Percentiles rank a stretch among this genome's conserved stretches.
These are phyloP conservation scores for Coboldia fuscipes DNA, from an alignment of 1,140 invertebrate genomes.

Conservation along the genomic window DNA sequence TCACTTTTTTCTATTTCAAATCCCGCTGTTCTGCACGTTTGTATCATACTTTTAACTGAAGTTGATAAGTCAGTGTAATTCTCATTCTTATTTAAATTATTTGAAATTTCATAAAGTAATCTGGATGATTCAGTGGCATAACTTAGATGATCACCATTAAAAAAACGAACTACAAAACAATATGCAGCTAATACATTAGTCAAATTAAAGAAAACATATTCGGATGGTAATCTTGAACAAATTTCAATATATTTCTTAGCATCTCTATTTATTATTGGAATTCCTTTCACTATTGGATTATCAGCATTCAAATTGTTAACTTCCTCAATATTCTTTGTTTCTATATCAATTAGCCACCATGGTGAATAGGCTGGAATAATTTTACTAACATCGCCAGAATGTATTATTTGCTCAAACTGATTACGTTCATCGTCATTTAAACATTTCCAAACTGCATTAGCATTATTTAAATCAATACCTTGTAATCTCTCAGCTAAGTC, in stretches of 20 bases:
- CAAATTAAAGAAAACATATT: conserved; percentile 41
- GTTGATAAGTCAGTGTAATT: conserved; percentile 33
- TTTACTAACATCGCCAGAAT: conserved; percentile 32
- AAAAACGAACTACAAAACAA: conserved; percentile 36
- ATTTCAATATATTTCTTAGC: conserved; percentile 20
- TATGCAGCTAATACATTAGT: conserved; percentile 46
- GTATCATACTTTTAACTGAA: conserved; percentile 36
- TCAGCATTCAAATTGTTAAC: conserved; percentile 8
- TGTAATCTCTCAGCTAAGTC: conserved; percentile 37
- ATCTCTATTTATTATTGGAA: conserved; percentile 10
- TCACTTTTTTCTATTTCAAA: conserved; percentile 5
- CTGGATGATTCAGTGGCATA: conserved; percentile 30
- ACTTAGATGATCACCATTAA: conserved; percentile 42
- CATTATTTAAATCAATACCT: conserved; percentile 44
- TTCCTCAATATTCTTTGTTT: conserved; percentile 29
- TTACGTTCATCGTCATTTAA: conserved; percentile 40
- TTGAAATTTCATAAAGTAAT: conserved; percentile 32
- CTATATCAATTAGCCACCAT: conserved; percentile 38
- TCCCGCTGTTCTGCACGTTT: conserved; percentile 29
- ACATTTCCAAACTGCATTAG: conserved; percentile 42
- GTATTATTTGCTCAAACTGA: conserved; percentile 43
- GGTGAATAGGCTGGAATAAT: conserved; percentile 43
- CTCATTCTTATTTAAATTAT: conserved; percentile 31
- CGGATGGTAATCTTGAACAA: conserved; percentile 32
- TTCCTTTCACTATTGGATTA: conserved; percentile 7